Base-by-base conservation (phyloP, 2,113 vertebrate genomes). In the Alethe diademata region DNA sequence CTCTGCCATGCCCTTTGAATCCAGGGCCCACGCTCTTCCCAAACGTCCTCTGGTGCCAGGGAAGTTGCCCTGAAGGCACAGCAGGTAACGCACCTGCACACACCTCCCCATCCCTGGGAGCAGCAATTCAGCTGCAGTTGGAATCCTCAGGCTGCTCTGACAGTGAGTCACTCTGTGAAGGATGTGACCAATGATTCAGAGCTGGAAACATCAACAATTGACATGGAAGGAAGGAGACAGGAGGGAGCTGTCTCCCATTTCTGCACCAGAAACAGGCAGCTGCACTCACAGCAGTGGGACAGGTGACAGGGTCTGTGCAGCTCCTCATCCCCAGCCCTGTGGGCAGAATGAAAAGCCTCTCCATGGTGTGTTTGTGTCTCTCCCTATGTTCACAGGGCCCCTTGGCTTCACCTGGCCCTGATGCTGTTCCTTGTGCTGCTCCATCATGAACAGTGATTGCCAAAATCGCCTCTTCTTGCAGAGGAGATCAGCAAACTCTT, bases 111-210 rank as follows among this genome's bases (percentile, higher is more conserved):
- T 14, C 19, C 70, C 91, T 1, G 5, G 73, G 47, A 71, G 51
- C 45, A 67, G 67, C 33, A 29, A 69, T 35, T 69, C 3, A 1
- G 50, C 33, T 56, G 45, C 11, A 11, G 10, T 14, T 13, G 36
- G 31, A 60, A 22, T 9, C 73, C 74, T 74, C 2, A 0, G 33
- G 26, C 40, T 66, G 42, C 7, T 62, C 48, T 13, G 57, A 19
- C 18, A 47, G 66, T 79, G 86, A 93, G 62, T 93, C 90, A 85
- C 5, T 2, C 14, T 16, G 54, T 42, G 67, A 50, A 82, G 92
- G 94, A 91, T 88, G 86, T 50, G 91, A 70, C 35, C 42, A 18
- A 26, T 62, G 88, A 92, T 85, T 93, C 92, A 81, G 70, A 50
- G 12, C 82, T 95, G 88, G 73, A 47, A 87, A 71, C 66, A 74